phyloP scores from a whole-genome alignment of 1,140 invertebrate species.

The Metaphire vulgaris region DNA sequence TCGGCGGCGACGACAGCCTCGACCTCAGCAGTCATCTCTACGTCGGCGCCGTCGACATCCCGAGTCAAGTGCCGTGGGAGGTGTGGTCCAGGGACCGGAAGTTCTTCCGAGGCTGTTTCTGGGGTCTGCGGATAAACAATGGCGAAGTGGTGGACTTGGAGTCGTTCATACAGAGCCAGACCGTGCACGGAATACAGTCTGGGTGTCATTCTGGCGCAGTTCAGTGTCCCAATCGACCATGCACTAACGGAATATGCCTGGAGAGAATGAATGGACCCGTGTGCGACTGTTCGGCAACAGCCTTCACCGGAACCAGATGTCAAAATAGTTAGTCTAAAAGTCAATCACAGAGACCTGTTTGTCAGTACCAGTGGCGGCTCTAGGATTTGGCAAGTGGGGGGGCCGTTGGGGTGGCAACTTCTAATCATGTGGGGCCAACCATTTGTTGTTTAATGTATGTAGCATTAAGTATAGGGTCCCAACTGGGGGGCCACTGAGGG shows the following conservation, averaged over 20 bases:
- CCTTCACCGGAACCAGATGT: slow-evolving; percentile 38
- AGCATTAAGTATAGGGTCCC: too few relatives aligned
- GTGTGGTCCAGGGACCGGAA: slow-evolving; percentile 36
- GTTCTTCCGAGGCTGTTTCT: slow-evolving; percentile 40
- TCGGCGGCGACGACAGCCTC: slow-evolving; percentile 16
- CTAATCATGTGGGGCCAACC: too few relatives aligned
- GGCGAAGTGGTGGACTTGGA: slow-evolving; percentile 31
- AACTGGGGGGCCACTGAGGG: too few relatives aligned
- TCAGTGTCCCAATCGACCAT: slow-evolving; percentile 27
- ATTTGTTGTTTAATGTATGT: too few relatives aligned
- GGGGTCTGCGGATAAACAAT: slow-evolving; percentile 36
- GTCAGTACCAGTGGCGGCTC: too few relatives aligned
- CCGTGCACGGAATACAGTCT: slow-evolving; percentile 31
- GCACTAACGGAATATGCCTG: slow-evolving; percentile 35
- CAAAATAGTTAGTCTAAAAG: slow-evolving; percentile 36
- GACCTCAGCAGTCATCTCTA: slow-evolving; percentile 24
- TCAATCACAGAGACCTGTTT: too few relatives aligned
- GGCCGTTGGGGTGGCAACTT: too few relatives aligned
- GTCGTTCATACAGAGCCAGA: slow-evolving; percentile 17
- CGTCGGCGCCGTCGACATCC: slow-evolving; percentile 29
- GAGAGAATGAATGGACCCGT: slow-evolving; percentile 36
- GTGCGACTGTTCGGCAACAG: slow-evolving; percentile 40
- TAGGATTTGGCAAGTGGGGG: too few relatives aligned
- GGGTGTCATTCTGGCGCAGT: slow-evolving; percentile 34
- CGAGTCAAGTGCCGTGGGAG: slow-evolving; percentile 37